Evolutionary conservation across 2,113 vertebrate genomes (phyloP), one percentile per base, ranked within the genome.

Genomic region (Enhydra lutris): DNA sequence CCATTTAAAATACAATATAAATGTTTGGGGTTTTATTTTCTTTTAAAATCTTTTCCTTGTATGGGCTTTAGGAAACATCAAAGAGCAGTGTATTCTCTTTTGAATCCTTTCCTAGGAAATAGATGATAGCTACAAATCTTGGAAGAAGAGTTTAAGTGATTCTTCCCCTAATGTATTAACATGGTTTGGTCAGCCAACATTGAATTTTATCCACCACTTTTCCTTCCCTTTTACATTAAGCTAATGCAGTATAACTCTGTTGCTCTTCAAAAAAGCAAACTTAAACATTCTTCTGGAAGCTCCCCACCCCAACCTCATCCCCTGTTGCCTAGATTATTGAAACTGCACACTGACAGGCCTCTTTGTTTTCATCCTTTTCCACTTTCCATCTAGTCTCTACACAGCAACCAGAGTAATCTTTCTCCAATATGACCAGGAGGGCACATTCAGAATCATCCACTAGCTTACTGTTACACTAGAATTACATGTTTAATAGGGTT

Each of bases 1-100:
- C 74, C 52, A 79, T 91, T 90, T 93, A 86, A 95, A 94, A 82
- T 42, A 76, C 29, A 82, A 91, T 42, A 78, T 65, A 91, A 94
- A 6, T 92, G 45, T 94, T 67, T 97, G 69, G 15, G 71, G 26
- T 97, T 95, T 91, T 20, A 10, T 50, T 94, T 94, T 36, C 13
- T 96, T 93, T 95, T 73, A 78, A 82, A 83, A 93, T 93, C 10
- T 73, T 92, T 96, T 81, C 84, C 81, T 96, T 29, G 26, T 50
- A 74, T 52, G 14, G 47, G 36, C 47, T 94, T 96, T 94, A 57
- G 45, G 23, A 36, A 67, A 84, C 31, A 69, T 92, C 76, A 73
- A 81, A 97, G 88, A 92, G 94, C 6, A 71, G 6, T 59, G 1
- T 67, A 69, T 91, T 88, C 31, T 78, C 82, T 84, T 76, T 39